Evolutionary conservation across 2,888 invertebrate species (phyloP).

Genomic region (Microplitis manilae): DNA sequence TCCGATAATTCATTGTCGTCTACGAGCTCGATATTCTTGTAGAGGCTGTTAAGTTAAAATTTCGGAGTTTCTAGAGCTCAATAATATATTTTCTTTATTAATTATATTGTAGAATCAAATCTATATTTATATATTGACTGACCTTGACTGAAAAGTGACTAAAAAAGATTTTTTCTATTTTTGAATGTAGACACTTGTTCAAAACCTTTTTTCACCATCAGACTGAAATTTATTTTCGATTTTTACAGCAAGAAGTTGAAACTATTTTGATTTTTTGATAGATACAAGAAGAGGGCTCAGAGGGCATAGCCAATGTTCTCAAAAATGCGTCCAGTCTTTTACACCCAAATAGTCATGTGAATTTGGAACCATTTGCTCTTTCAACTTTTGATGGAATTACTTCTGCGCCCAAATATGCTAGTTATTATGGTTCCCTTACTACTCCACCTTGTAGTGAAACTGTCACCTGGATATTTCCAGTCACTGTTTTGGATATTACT

Average conservation of each 20-base stretch:
- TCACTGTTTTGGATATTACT: conserved; percentile 49
- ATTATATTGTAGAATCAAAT: too few relatives aligned
- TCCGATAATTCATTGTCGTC: background rate
- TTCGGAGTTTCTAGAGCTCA: too few relatives aligned
- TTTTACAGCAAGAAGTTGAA: background rate
- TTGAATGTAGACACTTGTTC: too few relatives aligned
- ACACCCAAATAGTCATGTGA: background rate
- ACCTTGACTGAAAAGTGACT: too few relatives aligned
- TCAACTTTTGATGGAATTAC: conserved; percentile 53
- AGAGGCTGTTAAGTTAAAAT: too few relatives aligned
- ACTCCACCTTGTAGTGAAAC: conserved; percentile 73
- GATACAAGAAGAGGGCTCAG: conserved; percentile 1
- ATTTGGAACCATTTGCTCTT: conserved; percentile 33
- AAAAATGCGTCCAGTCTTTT: background rate
- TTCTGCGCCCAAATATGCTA: conserved; percentile 3
- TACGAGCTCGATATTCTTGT: background rate
- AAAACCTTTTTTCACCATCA: too few relatives aligned
- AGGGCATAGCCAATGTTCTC: background rate
- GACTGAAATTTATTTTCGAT: background rate
- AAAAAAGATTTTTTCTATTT: too few relatives aligned
- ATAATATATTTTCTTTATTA: too few relatives aligned
- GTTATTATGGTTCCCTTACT: conserved; percentile 74
- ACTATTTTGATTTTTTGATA: background rate
- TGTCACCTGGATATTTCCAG: conserved; percentile 74
- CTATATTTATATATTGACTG: too few relatives aligned